Evolutionary conservation across 2,888 invertebrate genomes (phyloP), one percentile per base, ranked within the genome.

Genomic region (Perizoma flavofasciatum): DNA sequence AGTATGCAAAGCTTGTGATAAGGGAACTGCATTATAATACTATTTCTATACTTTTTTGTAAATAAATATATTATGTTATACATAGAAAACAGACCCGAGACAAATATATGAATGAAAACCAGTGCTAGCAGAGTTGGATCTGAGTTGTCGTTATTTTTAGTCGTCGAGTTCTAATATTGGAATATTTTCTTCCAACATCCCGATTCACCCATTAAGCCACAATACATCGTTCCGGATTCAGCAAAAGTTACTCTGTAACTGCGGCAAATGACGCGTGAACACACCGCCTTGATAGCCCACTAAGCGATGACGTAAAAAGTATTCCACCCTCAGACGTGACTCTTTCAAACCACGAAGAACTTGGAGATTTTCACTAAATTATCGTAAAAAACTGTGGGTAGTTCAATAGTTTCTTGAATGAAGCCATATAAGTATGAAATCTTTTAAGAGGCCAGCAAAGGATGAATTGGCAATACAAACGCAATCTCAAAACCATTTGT

Each of bases 201-300:
- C 53, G 22, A 34, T 44, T 45, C 46, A 10, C 43, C 59, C 54
- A 59, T 59, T 59, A 59, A 41, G 41, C n/a, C 37, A 59, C 59
- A 59, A 54, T 59, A 59, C 59, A 54, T 59, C 49, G 45, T 50
- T 46, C 40, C 44, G 49, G 54, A 49, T 49, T 59, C 59, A 45
- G 53, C 22, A 37, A 49, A 55, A 59, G 59, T 50, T 59, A 10
- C 34, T n/a, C 41, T 49, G 32, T 43, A 11, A 52, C 60, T 65
- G 65, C 63, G 66, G 57, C 56, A 71, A 75, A 73, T 73, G 74
- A 69, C 63, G 73, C 72, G 73, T 73, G 64, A 75, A 74, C 67
- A 50, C 53, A 47, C 67, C 67, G 48, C 65, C 58, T 22, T 47
- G 63, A 61, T 65, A 65, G 64, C 60, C 60, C 57, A 58, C 68